These are phyloP conservation scores for Stenodera caucasica DNA, from an alignment of 2,888 invertebrate species.

Conservation along the genomic window DNA sequence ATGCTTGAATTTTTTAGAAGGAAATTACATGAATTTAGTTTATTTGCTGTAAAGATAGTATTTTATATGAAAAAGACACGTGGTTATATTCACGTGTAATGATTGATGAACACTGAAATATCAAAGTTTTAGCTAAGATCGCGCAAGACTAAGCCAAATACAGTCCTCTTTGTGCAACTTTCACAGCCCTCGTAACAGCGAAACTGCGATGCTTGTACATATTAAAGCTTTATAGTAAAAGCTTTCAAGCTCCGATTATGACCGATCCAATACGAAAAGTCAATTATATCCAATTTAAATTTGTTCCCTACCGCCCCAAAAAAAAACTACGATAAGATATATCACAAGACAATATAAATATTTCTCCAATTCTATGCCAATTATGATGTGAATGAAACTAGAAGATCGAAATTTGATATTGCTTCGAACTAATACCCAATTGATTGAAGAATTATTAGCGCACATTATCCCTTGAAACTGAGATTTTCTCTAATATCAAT, in stretches of 20 bases:
- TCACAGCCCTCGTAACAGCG: slow-evolving; percentile 9
- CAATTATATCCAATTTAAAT: slow-evolving; percentile 16
- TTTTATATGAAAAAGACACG: slow-evolving; percentile 13
- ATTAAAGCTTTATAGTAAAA: slow-evolving; percentile 19
- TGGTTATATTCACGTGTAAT: slow-evolving; percentile 15
- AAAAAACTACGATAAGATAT: not conserved
- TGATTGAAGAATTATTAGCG: no score
- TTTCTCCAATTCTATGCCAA: not conserved
- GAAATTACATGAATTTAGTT: slow-evolving; percentile 5
- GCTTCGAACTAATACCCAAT: no score
- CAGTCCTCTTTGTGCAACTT: not conserved
- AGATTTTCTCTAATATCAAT: no score
- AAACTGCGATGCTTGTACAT: slow-evolving; percentile 23
- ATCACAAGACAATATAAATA: not conserved
- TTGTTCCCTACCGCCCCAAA: not conserved
- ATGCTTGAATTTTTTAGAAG: slow-evolving; percentile 1
- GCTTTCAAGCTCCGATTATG: slow-evolving; percentile 26
- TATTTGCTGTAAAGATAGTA: not conserved
- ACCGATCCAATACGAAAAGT: slow-evolving; percentile 26
- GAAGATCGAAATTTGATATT: not conserved
- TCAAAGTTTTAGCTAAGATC: slow-evolving; percentile 9
- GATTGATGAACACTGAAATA: slow-evolving; percentile 21
- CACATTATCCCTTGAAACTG: no score
- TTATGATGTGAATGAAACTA: not conserved
- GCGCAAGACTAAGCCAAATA: slow-evolving; percentile 23